Evolutionary conservation across 2,888 invertebrate species (phyloP), one percentile per base, ranked within the genome.

Genomic region (Keiferia lycopersicella): DNA sequence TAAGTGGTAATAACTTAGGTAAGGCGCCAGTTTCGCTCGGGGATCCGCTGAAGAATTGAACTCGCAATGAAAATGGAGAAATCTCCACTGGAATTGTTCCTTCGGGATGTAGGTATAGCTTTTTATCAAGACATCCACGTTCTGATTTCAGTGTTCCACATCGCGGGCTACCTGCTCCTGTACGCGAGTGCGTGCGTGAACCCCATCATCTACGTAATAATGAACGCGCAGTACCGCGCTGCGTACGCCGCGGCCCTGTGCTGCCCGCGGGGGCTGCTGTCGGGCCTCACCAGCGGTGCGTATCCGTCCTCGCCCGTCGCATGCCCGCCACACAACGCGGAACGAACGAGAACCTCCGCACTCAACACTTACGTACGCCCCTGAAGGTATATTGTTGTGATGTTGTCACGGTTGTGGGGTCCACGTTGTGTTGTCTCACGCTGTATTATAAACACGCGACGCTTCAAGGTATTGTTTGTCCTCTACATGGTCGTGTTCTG

Each of bases 121-220:
- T 26, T 34, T 34, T 34, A 34, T 41, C 14, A 16, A 16, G 45
- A 45, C 11, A 51, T 12, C 18, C 22, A 12, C 16, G 12, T 51
- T 51, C 12, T 20, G 11, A 18, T 51, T 22, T 11, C 77, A 96
- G 95, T 92, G 62, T 91, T 94, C 74, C 94, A 97, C 87, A 94
- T 97, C 65, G 87, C 96, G 76, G 96, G 97, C 70, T 98, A 98
- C 88, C 93, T 98, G 50, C 93, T 97, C 75, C 93, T 98, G 73
- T 98, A 97, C 88, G 92, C 97, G 74, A 96, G 97, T 62, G 96
- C 97, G 22, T 98, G 98, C 90, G 96, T 97, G 69, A 98, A 98
- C 88, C 98, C 98, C 1, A 96, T 98, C 72, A 97, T 98, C 84
- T 98, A 98, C 90, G 98, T 98, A 67, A 97, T 97, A 74, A 98